Base-by-base conservation (phyloP, 2,797 vertebrate genomes). In the Melanotaenia trifasciata region DNA sequence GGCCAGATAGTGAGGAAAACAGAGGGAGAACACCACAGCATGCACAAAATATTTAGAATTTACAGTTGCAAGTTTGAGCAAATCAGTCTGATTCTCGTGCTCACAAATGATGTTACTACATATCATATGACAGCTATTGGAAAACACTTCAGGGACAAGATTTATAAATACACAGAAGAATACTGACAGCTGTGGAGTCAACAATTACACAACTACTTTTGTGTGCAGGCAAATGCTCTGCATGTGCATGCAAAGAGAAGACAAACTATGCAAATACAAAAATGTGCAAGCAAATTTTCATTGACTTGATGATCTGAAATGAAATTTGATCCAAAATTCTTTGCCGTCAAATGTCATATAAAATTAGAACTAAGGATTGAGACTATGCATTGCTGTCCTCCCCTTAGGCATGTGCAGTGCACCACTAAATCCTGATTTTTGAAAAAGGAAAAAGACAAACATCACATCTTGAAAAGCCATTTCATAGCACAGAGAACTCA, bases 401-500 rank as follows among this genome's bases (percentile, higher is more conserved):
- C 63, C 24, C 54, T 79, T 64, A 78, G 74, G 79, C 56, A 63
- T 73, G 64, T 38, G 57, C 33, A 61, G 63, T 22, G 58, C 35
- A 67, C 14, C 56, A 74, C 64, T 78, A 82, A 85, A 84, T 79
- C 79, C 72, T 26, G 3, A 87, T 66, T 47, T 40, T 22, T 50
- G 32, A 22, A 35, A 45, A 35, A 16, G 12, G 5, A 54, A 11
- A 47, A 54, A 57, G 45, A 69, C 26, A 80, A 85, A 85, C 66
- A 78, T 70, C 58, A 22, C 89, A 92, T 93, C 89, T 93, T 94
- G 91, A 93, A 92, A 94, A 90, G 68, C 50, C 74, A 90, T 94
- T 86, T 86, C 36, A 68, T 64, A 65, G 50, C 20, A 75, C 62
- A 84, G 65, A 76, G 72, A 89, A 84, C 77, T 84, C 75, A 87